Base-by-base conservation (phyloP, 1,140 invertebrate species). In the Kradibia gibbosae region DNA sequence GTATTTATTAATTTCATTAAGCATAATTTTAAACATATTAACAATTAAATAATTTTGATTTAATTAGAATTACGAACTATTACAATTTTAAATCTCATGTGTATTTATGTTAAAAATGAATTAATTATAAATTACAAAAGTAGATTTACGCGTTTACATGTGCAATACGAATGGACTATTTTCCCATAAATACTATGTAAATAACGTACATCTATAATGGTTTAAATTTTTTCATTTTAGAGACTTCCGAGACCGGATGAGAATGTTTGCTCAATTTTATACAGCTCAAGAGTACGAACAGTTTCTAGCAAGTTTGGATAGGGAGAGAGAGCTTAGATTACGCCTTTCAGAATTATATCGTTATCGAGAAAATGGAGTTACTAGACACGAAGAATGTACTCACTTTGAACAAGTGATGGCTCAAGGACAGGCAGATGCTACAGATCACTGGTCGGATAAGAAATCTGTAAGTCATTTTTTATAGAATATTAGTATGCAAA, bases 251-350 rank as follows among this genome's bases (percentile, higher is more conserved):
- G 97, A 98, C 82, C 94, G 95, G 71, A 93, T 98, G 88, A 93
- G 96, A 57, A 94, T 95, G 60, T 97, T 97, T 88, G 95, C 96
- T 36, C 97, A 98, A 88, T 98, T 98, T 92, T 95, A 96, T 86
- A 95, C 96, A 0, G 93, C 95, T 45, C 93, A 94, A 81, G 97
- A 98, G 91, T 95, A 98, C 86, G 94, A 96, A 83, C 93, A 95
- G 80, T 94, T 97, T 72, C 91, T 96, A 57, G 92, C 92, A 31
- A 96, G 94, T 83, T 88, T 98, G 72, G 95, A 96, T 90, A 94
- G 95, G 82, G 97, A 98, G 91, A 94, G 95, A 87, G 96, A 97
- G 89, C 90, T 98, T 71, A 94, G 96, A 84, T 92, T 95, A 84
- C 93, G 96, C 75, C 93, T 98, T 31, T 94, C 94, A 15, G 97